phyloP scores from a whole-genome alignment of 2,113 vertebrate genomes.

The Columba livia region DNA sequence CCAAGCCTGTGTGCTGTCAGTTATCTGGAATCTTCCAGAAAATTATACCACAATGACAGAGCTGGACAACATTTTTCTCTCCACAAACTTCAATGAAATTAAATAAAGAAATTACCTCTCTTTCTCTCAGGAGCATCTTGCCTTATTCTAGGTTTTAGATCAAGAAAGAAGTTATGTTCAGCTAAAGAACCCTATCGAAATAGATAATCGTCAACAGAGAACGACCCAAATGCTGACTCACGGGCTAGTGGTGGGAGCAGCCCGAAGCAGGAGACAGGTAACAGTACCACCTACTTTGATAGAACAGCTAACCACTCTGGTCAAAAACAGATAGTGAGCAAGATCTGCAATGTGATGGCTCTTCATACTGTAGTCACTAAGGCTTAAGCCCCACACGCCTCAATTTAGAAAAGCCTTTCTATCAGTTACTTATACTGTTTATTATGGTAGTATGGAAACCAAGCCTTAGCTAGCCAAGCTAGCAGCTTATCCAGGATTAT shows the following conservation, averaged over 20 bases:
- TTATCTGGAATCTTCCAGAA: background rate
- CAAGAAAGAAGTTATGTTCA: background rate
- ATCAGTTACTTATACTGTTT: background rate
- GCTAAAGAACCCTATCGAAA: background rate
- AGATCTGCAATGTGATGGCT: rapidly evolving
- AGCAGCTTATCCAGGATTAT: background rate
- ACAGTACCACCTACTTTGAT: background rate
- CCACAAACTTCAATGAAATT: background rate
- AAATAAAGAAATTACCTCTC: background rate
- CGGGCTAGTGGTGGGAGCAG: rapidly evolving
- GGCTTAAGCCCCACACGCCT: background rate
- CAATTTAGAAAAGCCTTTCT: background rate
- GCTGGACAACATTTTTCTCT: background rate
- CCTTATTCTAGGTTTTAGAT: background rate
- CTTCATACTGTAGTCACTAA: background rate
- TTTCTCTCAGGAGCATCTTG: background rate
- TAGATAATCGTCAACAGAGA: background rate
- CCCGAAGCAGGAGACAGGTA: background rate
- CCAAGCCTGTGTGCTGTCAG: background rate
- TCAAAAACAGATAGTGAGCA: rapidly evolving
- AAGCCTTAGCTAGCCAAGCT: background rate
- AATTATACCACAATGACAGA: background rate
- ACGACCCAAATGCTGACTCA: background rate
- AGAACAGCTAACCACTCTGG: background rate
- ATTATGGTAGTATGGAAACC: background rate